Conservation (phyloP, 1,140 invertebrate species). For the Drosophila equinoxialis region DNA sequence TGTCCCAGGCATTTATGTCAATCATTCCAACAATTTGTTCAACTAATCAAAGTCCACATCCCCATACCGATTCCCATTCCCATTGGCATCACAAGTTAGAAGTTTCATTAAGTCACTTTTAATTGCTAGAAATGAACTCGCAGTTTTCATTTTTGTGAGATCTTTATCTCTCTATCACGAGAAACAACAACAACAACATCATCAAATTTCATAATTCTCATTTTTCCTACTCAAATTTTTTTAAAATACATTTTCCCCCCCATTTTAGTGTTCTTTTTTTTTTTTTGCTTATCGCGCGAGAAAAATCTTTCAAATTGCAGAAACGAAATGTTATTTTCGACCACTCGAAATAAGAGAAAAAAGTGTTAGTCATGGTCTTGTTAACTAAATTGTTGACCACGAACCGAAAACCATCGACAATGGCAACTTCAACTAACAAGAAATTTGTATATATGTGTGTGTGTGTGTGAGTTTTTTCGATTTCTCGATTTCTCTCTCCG, state of each 20-base stretch:
- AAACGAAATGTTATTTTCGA: slow-evolving; percentile 48
- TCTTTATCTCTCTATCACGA: slow-evolving; percentile 11
- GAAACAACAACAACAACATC: not conserved
- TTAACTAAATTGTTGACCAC: slow-evolving; percentile 80
- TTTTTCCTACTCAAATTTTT: slow-evolving; percentile 39
- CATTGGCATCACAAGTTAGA: slow-evolving; percentile 12
- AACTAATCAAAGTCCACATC: not conserved
- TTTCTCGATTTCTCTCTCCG: slow-evolving; percentile 19
- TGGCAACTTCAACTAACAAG: slow-evolving; percentile 42
- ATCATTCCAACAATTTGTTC: slow-evolving; percentile 23
- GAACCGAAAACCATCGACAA: slow-evolving; percentile 55
- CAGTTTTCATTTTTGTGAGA: slow-evolving; percentile 5
- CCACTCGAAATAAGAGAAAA: slow-evolving; percentile 57
- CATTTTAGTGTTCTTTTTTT: slow-evolving; percentile 8
- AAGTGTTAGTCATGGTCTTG: slow-evolving; percentile 81
- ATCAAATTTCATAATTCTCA: slow-evolving; percentile 29
- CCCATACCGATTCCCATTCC: not conserved
- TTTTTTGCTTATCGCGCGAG: slow-evolving; percentile 73
- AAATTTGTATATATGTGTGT: slow-evolving; percentile 30
- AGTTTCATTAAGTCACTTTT: slow-evolving; percentile 69
- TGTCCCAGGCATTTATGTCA: slow-evolving; percentile 38
- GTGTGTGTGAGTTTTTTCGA: slow-evolving; percentile 19
- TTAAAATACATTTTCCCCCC: not conserved
- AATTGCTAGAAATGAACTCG: slow-evolving; percentile 52
- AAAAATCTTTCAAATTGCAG: slow-evolving; percentile 76